Percentiles rank a stretch among this genome's conserved stretches.
Conservation (phyloP, 1,140 invertebrate species). For the Neodiprion lecontei region DNA sequence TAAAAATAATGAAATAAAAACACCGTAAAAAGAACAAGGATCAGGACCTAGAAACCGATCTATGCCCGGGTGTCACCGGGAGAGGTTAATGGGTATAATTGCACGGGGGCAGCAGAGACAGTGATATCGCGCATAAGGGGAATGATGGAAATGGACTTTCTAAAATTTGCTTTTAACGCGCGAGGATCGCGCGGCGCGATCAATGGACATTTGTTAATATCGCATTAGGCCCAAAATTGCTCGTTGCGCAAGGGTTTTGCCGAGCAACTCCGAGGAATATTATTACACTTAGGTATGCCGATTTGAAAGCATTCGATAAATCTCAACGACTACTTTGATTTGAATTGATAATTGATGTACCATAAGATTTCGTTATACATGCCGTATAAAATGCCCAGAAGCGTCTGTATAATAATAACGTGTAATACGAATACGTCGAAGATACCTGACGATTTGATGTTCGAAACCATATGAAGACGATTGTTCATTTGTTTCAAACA, state of each 20-base stretch:
- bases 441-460: no score
- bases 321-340: not conserved
- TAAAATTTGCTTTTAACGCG: not conserved
- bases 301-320: not conserved
- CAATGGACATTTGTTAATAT: not conserved
- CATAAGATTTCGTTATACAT: no score
- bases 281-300: not conserved
- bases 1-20: not conserved
- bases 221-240: not conserved
- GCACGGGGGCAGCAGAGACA: not conserved
- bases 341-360: not conserved
- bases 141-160: not conserved
- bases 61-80: not conserved
- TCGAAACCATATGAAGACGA: no score
- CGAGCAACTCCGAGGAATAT: not conserved
- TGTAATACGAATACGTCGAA: no score
- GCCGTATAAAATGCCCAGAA: no score
- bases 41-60: not conserved
- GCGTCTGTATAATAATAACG: no score
- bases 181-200: not conserved
- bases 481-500: no score
- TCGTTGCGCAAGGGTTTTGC: not conserved
- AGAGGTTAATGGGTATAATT: slow-evolving; percentile 2
- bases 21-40: no score
- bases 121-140: not conserved